Evolutionary conservation across 1,140 invertebrate genomes (phyloP).

Genomic region (Zaprionus kolodkinae): DNA sequence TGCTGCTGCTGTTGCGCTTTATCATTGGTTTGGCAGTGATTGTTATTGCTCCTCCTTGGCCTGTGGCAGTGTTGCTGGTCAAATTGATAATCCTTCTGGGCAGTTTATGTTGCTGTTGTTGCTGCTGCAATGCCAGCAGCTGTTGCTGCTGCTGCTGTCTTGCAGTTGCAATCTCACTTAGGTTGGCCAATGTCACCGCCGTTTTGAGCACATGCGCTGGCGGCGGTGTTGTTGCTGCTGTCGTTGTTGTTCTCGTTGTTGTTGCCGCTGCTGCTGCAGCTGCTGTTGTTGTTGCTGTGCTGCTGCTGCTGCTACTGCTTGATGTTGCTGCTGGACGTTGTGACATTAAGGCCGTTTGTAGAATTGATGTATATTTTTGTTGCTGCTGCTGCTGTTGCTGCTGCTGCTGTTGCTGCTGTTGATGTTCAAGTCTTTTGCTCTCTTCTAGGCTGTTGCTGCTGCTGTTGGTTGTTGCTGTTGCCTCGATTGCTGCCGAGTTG

Average conservation of each 20-base stretch:
- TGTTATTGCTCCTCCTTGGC: slow-evolving; percentile 40
- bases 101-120: slow-evolving; percentile 63
- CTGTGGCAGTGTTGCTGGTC: slow-evolving; percentile 56
- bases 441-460: slow-evolving; percentile 62
- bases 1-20: slow-evolving; percentile 30
- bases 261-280: slow-evolving; percentile 15
- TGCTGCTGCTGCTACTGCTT: slow-evolving; percentile 21
- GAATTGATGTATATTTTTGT: slow-evolving; percentile 79
- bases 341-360: slow-evolving; percentile 82
- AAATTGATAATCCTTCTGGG: slow-evolving; percentile 70
- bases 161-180: slow-evolving; percentile 77
- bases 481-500: slow-evolving; percentile 31
- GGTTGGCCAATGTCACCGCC: slow-evolving; percentile 75
- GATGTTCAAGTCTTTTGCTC: slow-evolving; percentile 77
- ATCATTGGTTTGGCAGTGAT: slow-evolving; percentile 43
- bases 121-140: slow-evolving; percentile 54
- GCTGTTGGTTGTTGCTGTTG: slow-evolving; percentile 25
- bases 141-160: slow-evolving; percentile 67
- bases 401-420: slow-evolving; percentile 57
- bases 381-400: slow-evolving; percentile 55
- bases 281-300: slow-evolving; percentile 9
- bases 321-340: slow-evolving; percentile 59
- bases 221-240: slow-evolving; percentile 56
- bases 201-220: slow-evolving; percentile 79
- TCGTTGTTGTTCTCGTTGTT: slow-evolving; percentile 22